These are phyloP conservation scores for Nomada ruficornis DNA, from an alignment of 2,888 invertebrate species.

Conservation along the genomic window DNA sequence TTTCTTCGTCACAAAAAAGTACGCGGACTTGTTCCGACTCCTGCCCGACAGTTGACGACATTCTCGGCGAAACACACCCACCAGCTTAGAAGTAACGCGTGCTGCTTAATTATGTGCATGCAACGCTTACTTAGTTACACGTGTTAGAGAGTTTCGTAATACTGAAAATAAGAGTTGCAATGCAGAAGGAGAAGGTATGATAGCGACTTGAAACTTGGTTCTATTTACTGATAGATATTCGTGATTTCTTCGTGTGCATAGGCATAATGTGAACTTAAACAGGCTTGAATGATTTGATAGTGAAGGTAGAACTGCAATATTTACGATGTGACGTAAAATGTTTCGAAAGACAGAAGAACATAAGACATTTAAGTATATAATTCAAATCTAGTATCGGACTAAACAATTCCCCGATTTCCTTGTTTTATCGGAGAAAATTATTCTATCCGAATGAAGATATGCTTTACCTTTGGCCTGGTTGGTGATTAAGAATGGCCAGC, in stretches of 20 bases:
- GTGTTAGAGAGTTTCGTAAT: constrained; percentile 29
- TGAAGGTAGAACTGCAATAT: neutral
- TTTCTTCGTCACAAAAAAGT: constrained; percentile 13
- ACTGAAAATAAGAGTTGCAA: neutral
- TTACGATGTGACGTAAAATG: neutral
- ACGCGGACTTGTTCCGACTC: constrained; percentile 16
- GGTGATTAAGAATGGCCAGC: no score
- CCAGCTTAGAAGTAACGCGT: constrained; percentile 19
- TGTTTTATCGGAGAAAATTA: no score
- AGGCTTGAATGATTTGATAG: no score
- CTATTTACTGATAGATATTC: neutral
- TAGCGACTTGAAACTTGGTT: neutral
- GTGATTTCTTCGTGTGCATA: neutral
- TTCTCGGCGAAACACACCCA: constrained; percentile 25
- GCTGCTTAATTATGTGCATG: constrained; percentile 28
- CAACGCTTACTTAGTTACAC: neutral
- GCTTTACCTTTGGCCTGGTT: no score
- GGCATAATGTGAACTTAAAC: no score
- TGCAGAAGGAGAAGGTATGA: neutral
- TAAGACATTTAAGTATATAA: no score
- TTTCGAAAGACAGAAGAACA: no score
- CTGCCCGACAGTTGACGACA: constrained; percentile 23
- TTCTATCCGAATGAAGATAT: no score
- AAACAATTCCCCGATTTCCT: no score
- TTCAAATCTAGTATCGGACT: no score